These are phyloP conservation scores for Psephotus haematonotus DNA, from an alignment of 2,113 vertebrate species.

Conservation along the genomic window DNA sequence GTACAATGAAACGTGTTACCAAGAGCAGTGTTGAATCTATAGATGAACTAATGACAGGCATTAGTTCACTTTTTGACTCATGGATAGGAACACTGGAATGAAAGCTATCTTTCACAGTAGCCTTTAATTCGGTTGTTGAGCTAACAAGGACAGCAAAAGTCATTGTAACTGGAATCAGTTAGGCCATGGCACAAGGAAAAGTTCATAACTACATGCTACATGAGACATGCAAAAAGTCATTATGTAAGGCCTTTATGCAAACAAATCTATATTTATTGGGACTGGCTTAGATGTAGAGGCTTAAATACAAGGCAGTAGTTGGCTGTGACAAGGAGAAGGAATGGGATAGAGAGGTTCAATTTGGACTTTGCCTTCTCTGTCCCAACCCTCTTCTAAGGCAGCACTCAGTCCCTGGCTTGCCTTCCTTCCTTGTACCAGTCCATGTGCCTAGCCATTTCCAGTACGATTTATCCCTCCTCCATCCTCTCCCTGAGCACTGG, in stretches of 20 bases:
- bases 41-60: background rate
- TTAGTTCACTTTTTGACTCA: conserved; percentile 1
- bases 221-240: background rate
- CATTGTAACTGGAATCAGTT: background rate
- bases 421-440: background rate
- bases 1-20: background rate
- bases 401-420: background rate
- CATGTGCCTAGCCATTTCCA: background rate
- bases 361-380: background rate
- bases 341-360: background rate
- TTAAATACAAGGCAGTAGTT: background rate
- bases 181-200: background rate
- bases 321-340: background rate
- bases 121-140: conserved; percentile 5
- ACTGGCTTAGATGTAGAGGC: background rate
- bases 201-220: background rate
- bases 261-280: background rate
- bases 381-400: background rate
- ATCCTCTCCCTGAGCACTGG: no score
- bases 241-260: background rate
- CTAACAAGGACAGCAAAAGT: background rate
- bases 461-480: background rate
- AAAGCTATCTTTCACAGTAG: background rate
- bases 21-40: background rate
- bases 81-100: background rate